These are phyloP conservation scores for Kryptolebias marmoratus DNA, from an alignment of 2,113 vertebrate genomes.

Conservation along the genomic window DNA sequence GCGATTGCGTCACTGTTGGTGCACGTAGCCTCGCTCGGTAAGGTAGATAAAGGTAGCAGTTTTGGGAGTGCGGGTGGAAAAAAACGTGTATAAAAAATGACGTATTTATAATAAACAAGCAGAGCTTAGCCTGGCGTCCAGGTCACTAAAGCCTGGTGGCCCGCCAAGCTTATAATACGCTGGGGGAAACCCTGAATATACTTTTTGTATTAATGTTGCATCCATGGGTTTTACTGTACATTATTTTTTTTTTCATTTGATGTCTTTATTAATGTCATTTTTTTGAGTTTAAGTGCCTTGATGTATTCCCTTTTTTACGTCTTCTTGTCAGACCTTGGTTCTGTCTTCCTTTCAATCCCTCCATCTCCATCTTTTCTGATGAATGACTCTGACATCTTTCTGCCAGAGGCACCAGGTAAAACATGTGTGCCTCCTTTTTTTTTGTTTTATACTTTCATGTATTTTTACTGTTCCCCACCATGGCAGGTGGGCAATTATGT, in stretches of 20 bases:
- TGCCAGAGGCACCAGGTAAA: constrained; percentile 77
- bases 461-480: no score
- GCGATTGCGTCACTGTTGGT: no score
- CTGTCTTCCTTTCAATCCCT: constrained; percentile 74
- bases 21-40: no score
- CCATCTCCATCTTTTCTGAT: constrained; percentile 66
- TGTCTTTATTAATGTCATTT: neutral
- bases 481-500: no score
- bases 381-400: constrained; percentile 74
- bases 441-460: neutral
- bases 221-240: neutral
- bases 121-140: no score
- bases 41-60: no score
- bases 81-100: no score
- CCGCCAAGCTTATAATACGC: no score
- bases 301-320: constrained; percentile 28
- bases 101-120: no score
- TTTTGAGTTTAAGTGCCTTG: neutral
- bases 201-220: neutral
- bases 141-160: no score
- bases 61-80: no score
- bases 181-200: neutral
- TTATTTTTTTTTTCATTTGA: neutral
- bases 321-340: constrained; percentile 72
- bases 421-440: constrained; percentile 5